phyloP scores from a whole-genome alignment of 2,888 invertebrate genomes.

The Pomacea canaliculata region DNA sequence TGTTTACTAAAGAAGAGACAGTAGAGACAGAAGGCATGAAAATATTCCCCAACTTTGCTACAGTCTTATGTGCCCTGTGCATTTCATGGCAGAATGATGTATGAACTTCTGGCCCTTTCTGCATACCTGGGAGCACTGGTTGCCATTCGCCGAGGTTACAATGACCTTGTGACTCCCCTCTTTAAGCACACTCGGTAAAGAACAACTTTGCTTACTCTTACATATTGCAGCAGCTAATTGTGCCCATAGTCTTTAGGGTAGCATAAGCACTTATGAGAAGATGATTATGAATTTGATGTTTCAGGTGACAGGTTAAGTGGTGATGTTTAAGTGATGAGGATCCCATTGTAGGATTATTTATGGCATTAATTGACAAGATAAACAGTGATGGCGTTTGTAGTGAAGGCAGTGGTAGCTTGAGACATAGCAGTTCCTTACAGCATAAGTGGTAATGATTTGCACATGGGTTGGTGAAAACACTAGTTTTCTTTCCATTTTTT shows the following conservation, averaged over 20 bases:
- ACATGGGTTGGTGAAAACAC: no score
- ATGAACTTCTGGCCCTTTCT: constrained; percentile 60
- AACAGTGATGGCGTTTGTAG: no score
- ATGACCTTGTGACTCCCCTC: constrained; percentile 60
- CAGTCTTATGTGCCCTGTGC: background rate
- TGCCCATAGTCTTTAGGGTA: no score
- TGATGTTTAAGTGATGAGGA: no score
- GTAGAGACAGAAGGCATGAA: no score
- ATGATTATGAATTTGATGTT: background rate
- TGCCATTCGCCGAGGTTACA: constrained; percentile 64
- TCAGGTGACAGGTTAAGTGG: background rate
- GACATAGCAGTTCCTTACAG: no score
- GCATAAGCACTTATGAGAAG: background rate
- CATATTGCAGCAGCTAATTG: constrained; percentile 7
- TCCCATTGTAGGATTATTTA: no score
- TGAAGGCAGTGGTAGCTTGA: no score
- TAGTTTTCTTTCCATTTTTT: no score
- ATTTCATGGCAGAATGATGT: constrained; percentile 49
- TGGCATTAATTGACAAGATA: no score
- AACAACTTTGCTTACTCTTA: background rate
- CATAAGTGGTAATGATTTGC: no score
- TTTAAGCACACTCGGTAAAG: constrained; percentile 62
- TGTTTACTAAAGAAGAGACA: no score
- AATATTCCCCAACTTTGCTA: background rate
- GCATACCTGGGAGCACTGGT: constrained; percentile 67